phyloP scores from a whole-genome alignment of 2,113 vertebrate genomes.

The Antechinus flavipes region DNA sequence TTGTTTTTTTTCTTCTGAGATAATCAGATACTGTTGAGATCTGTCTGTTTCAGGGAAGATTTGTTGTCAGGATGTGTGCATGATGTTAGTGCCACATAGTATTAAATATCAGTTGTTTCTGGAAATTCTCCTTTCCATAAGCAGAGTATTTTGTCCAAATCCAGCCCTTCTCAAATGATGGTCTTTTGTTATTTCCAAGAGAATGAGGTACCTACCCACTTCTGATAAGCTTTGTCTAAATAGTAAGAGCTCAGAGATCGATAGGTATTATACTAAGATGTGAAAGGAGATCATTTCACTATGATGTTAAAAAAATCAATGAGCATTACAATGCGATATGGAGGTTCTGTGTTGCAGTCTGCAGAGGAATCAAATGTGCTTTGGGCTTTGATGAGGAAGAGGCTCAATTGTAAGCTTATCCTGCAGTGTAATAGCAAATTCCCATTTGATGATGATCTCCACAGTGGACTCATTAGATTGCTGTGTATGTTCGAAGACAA shows the following conservation, averaged over 20 bases:
- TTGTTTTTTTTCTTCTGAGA: neutral
- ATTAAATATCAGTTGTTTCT: conserved; percentile 33
- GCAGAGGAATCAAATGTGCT: conserved; percentile 24
- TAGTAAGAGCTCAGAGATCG: conserved; percentile 65
- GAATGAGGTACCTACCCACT: conserved; percentile 56
- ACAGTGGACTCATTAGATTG: conserved; percentile 25
- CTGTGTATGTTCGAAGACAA: conserved; percentile 47
- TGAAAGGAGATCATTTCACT: conserved; percentile 54
- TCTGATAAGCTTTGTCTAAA: conserved; percentile 53
- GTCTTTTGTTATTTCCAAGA: conserved; percentile 38
- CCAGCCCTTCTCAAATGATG: conserved; percentile 43
- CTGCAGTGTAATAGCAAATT: conserved; percentile 1
- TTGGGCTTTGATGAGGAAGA: conserved; percentile 28
- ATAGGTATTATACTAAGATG: conserved; percentile 59
- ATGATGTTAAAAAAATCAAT: conserved; percentile 37
- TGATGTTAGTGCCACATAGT: neutral
- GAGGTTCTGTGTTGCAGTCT: neutral
- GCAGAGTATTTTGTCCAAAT: conserved; percentile 17
- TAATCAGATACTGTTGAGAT: neutral
- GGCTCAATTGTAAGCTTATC: conserved; percentile 49
- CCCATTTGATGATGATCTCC: neutral
- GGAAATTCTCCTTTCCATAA: conserved; percentile 31
- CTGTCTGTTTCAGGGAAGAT: neutral
- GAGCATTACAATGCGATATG: neutral
- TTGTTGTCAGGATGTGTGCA: neutral